These are phyloP conservation scores for Hydrozoanthus tunicans DNA, from an alignment of 64 coral and sea anemone genomes.

Conservation along the genomic window DNA sequence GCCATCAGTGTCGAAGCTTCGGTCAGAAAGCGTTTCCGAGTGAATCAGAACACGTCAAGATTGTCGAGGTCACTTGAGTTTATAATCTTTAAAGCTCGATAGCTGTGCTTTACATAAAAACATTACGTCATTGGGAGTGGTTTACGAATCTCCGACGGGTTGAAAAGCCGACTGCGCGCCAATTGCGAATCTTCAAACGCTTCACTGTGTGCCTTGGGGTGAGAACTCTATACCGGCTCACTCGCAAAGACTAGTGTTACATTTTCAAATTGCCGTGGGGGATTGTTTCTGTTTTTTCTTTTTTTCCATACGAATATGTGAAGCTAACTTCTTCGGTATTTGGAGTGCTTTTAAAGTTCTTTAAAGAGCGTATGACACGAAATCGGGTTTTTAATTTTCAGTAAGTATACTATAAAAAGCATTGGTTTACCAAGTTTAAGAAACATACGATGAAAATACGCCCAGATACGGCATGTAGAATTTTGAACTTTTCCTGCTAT, in stretches of 20 bases:
- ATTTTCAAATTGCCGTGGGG: background rate
- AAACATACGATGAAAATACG: too few species aligned
- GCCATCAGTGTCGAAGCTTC: conserved; percentile 8
- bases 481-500: too few species aligned
- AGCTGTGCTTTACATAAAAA: background rate
- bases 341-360: too few species aligned
- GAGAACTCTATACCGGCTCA: too few species aligned
- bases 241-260: background rate
- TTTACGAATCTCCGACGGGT: background rate
- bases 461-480: too few species aligned
- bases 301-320: too few species aligned
- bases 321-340: too few species aligned
- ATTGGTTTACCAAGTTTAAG: too few species aligned
- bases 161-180: background rate
- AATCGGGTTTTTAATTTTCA: too few species aligned
- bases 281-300: too few species aligned
- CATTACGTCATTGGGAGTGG: conserved; percentile 13
- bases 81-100: background rate
- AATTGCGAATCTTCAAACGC: background rate
- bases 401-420: too few species aligned
- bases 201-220: background rate
- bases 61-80: background rate
- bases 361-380: too few species aligned
- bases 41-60: conserved; percentile 4
- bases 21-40: background rate